Conservation (phyloP, 2,113 vertebrate species). For the Physeter macrocephalus region DNA sequence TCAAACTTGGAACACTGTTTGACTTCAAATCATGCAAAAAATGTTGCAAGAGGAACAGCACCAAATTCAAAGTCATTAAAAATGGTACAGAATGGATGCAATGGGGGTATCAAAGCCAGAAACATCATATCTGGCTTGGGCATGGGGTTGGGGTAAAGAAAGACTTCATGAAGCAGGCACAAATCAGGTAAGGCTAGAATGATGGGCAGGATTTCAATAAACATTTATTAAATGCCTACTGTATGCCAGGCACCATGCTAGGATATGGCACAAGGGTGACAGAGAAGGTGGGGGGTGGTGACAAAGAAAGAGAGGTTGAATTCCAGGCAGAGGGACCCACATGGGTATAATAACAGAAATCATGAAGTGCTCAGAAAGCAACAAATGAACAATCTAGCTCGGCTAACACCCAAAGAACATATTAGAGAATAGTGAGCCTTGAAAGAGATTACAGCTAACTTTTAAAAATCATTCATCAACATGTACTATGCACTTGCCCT, state of each 20-base stretch:
- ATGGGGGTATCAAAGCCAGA: neutral
- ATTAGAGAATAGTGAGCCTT: neutral
- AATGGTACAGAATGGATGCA: neutral
- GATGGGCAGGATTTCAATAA: neutral
- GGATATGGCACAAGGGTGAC: neutral
- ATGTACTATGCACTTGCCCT: neutral
- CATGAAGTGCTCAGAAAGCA: neutral
- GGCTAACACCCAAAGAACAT: neutral
- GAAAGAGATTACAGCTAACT: neutral
- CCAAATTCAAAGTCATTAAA: neutral
- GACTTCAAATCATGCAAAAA: neutral
- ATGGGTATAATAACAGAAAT: neutral
- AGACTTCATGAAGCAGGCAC: neutral
- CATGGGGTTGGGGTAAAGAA: neutral
- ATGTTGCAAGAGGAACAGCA: neutral
- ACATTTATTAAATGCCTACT: neutral
- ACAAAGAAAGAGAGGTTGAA: constrained; percentile 5
- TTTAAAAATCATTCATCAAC: neutral
- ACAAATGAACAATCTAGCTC: neutral
- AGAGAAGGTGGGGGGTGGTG: neutral
- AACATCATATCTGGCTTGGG: neutral
- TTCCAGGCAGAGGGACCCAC: neutral
- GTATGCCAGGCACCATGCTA: neutral
- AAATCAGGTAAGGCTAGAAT: neutral
- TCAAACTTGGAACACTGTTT: neutral